Evolutionary conservation across 30 jellyfish, hydroid and myxozoan genomes (phyloP), one percentile per base, ranked within the genome.

Genomic region (Turritopsis rubra): DNA sequence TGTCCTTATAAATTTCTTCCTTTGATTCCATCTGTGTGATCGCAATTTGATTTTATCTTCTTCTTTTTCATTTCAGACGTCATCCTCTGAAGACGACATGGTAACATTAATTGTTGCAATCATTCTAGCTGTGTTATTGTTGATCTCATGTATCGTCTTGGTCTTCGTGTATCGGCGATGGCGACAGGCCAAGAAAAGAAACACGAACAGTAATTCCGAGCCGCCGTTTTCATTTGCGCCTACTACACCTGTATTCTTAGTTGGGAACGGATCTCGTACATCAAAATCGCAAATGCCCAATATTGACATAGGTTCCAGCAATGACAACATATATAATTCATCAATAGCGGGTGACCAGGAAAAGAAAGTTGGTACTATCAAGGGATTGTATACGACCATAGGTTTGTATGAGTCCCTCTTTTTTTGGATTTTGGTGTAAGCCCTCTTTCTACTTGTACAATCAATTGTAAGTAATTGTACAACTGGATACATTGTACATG

Each of bases 211-310:
- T 0, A 74, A 7, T 16, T 74, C 82, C 28, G 82, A 24, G 24
- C 82, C 82, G 13, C 65, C 52, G 41, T 74, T 74, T 74, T 16
- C 65, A 26, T 74, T 74, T 29, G 65, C 28, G 41, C 82, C 82
- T 16, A 21, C 16, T 8, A 74, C 82, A n/a, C 82, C 82, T 13
- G 82, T 74, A 1, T 74, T 74, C 23, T 21, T 74, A 29, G 65
- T 74, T 24, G 65, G 65, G 13, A 68, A 68, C 30, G 13, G 60
- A 41, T 3, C 5, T 13, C 60, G 60, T 3, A 3, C 60, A 3
- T 41, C 60, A 3, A 41, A 41, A 41, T 41, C 60, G 60, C 60
- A 41, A 41, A 41, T 41, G 60, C 60, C 5, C 13, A 41, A 41
- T 41, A 41, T 41, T 41, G 60, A 41, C 60, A 41, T 41, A 5